These are phyloP conservation scores for Mionectes olivaceus DNA, from an alignment of 2,797 vertebrate genomes.

Conservation along the genomic window DNA sequence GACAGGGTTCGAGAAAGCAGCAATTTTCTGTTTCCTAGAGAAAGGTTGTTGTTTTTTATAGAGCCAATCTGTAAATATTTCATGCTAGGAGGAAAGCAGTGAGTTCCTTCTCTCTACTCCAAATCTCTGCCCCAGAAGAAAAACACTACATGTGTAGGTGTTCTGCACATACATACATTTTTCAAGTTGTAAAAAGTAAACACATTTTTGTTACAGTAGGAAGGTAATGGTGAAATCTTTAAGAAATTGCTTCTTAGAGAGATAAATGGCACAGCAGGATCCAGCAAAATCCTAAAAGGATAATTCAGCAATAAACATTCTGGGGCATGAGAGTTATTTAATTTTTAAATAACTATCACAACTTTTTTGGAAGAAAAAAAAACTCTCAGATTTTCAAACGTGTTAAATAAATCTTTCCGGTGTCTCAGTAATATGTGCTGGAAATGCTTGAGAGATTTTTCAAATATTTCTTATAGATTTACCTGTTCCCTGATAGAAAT, in stretches of 20 bases:
- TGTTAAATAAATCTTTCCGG: neutral
- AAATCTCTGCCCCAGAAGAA: neutral
- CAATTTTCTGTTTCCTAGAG: neutral
- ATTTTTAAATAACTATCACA: slow-evolving; percentile 70
- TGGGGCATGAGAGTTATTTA: slow-evolving; percentile 43
- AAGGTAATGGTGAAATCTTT: neutral
- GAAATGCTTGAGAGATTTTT: neutral
- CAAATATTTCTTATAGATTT: neutral
- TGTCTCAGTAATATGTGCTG: neutral
- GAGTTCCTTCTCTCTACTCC: neutral
- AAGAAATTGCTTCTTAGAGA: slow-evolving; percentile 9
- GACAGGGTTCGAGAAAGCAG: neutral
- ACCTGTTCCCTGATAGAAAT: neutral
- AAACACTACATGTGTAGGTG: neutral
- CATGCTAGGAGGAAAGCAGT: neutral
- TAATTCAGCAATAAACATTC: slow-evolving; percentile 14
- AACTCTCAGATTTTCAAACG: neutral
- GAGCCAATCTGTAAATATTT: neutral
- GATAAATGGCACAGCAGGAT: slow-evolving; percentile 9
- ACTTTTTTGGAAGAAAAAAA: slow-evolving; percentile 5
- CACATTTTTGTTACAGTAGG: neutral
- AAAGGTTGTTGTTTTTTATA: neutral
- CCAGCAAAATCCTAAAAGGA: slow-evolving; percentile 20
- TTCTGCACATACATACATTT: neutral
- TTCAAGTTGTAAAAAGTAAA: slow-evolving; percentile 18